Evolutionary conservation across 2,797 vertebrate genomes (phyloP).

Genomic region (Taeniopygia guttata): DNA sequence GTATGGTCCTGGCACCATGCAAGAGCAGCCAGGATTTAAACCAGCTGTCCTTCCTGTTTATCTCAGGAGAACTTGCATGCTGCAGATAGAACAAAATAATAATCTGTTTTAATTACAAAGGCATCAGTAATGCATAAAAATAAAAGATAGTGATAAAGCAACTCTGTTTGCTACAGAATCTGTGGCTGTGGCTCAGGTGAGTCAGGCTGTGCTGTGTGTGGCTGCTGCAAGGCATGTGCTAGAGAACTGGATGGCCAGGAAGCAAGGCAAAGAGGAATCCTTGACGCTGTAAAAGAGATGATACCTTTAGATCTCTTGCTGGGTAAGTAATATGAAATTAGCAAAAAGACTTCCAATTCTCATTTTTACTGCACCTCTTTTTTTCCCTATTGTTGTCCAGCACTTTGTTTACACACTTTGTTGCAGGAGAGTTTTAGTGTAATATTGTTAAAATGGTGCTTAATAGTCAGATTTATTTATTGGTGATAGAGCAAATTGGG

Average conservation of each 20-base stretch:
- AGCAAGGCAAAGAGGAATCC: constrained; percentile 96
- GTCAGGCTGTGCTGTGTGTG: constrained; percentile 95
- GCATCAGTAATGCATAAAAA: neutral
- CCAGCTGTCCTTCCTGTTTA: neutral
- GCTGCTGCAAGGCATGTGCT: constrained; percentile 98
- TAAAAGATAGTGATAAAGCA: neutral
- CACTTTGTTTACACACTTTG: neutral
- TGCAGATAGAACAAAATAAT: neutral
- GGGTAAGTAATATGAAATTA: constrained; percentile 75
- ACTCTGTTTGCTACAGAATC: constrained; percentile 78
- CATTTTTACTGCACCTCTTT: neutral
- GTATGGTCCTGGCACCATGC: neutral
- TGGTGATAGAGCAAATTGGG: neutral
- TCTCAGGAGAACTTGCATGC: neutral
- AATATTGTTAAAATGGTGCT: neutral
- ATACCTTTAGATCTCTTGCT: constrained; percentile 96
- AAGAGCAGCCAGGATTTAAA: neutral
- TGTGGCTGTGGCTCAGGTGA: constrained; percentile 98
- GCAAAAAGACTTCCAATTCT: neutral
- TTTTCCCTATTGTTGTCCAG: neutral
- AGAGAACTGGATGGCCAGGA: constrained; percentile 97
- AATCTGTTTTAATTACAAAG: neutral
- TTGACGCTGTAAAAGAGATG: constrained; percentile 99
- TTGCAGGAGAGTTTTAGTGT: neutral
- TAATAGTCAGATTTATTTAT: neutral